These are phyloP conservation scores for Catocala nupta DNA, from an alignment of 2,888 invertebrate species.

Conservation along the genomic window DNA sequence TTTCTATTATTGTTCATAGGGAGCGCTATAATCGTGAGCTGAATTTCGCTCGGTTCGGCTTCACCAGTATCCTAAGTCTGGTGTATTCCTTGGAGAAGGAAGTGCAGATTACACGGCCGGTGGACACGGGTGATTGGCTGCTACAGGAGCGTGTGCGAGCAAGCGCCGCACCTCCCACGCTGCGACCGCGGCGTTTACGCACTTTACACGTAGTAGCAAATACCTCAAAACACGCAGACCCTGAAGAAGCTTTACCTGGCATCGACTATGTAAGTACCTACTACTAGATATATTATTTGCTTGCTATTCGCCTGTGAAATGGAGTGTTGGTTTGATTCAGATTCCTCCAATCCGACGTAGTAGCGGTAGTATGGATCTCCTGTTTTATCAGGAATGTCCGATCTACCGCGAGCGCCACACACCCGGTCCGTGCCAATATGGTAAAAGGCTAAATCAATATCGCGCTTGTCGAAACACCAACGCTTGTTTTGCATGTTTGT, in stretches of 20 bases:
- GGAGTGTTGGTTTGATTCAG: no score
- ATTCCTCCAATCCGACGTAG: no score
- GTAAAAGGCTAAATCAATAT: no score
- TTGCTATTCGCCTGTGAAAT: no score
- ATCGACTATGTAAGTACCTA: slow-evolving; percentile 67
- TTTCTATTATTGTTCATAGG: slow-evolving; percentile 47
- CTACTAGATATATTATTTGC: background rate
- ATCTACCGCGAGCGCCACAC: no score
- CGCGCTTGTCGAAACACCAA: no score
- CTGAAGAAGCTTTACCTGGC: slow-evolving; percentile 72
- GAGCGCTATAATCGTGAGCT: slow-evolving; percentile 70
- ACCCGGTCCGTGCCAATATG: no score
- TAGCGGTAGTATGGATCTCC: no score
- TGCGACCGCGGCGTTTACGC: slow-evolving; percentile 16
- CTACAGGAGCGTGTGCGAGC: slow-evolving; percentile 32
- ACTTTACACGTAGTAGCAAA: no score
- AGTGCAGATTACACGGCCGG: slow-evolving; percentile 52
- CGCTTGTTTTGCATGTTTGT: no score
- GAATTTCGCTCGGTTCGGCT: slow-evolving; percentile 67
- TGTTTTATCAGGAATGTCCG: no score
- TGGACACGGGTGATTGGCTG: slow-evolving; percentile 59
- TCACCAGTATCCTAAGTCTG: slow-evolving; percentile 68
- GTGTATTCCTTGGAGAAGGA: slow-evolving; percentile 57
- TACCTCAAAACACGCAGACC: slow-evolving; percentile 39
- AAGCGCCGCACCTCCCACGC: slow-evolving; percentile 19